Base-by-base conservation (phyloP, 2,888 invertebrate genomes). In the Epirrhoe tristata region DNA sequence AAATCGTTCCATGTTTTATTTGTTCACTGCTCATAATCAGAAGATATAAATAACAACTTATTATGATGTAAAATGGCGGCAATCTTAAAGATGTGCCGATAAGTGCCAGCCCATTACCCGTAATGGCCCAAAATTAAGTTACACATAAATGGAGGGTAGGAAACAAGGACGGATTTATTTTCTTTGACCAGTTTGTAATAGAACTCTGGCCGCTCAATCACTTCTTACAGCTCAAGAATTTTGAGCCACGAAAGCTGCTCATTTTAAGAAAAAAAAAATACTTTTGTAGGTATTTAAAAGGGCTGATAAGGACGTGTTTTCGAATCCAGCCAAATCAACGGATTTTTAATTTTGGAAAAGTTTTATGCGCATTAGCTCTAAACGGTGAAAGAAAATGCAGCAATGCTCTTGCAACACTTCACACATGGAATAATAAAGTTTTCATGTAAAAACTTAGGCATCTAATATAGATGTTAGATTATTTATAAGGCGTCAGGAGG, bases 111-210 rank as follows among this genome's bases (percentile, higher is more conserved):
- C 86, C 86, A 88, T 89, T 86, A 82, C 72, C 78, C 73, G 79
- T 87, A 89, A 91, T 90, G 89, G 88, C 70, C 74, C 77, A 73
- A 88, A 90, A 91, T 91, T 87, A 87, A 90, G 83, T 91, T 89
- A 88, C 81, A 85, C 81, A 84, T 81, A 84, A 86, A 83, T 82
- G 67, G 71, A 64, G 70, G 72, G 79, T 79, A 73, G 74, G 76
- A 76, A 76, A 74, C 74, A 76, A 76, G 73, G 73, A 74, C 64
- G 72, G 70, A 71, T 73, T 75, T 77, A 74, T 74, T 74, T 74
- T 73, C 73, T 65, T 64, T 60, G 58, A 58, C 67, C 71, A 75
- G 17, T 59, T 43, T 16, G 3, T 52, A 14, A 1, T 53, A 39
- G 8, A 53, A 43, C 43, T 8, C 24, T 6, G 5, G 6, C 58